Conservation (phyloP, 2,113 vertebrate genomes). For the Laticauda laticaudata region DNA sequence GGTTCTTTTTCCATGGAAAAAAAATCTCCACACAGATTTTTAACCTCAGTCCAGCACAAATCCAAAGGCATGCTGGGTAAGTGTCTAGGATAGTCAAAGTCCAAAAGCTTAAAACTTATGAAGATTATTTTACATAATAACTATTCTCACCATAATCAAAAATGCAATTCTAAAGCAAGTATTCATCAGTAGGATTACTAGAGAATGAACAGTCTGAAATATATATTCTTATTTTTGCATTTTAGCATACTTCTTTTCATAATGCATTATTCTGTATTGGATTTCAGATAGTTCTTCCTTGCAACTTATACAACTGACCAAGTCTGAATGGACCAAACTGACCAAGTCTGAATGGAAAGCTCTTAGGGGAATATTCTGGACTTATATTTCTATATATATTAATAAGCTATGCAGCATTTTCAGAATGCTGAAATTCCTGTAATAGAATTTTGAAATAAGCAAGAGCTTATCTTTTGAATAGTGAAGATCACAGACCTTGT, state of each 20-base stretch:
- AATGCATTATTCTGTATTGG: not conserved
- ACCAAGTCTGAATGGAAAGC: constrained; percentile 49
- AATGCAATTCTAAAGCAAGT: not conserved
- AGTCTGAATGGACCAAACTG: constrained; percentile 49
- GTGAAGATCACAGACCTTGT: constrained; percentile 48
- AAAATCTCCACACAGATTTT: not conserved
- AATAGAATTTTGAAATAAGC: constrained; percentile 57
- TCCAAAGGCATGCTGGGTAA: not conserved
- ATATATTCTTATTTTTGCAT: not conserved
- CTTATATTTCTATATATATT: constrained; percentile 58
- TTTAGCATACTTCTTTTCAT: not conserved
- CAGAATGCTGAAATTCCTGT: constrained; percentile 37
- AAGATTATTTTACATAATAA: not conserved
- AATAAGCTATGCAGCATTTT: constrained; percentile 52
- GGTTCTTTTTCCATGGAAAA: not conserved
- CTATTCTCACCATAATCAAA: not conserved
- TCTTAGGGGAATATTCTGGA: constrained; percentile 56
- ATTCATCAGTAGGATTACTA: not conserved
- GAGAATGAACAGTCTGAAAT: not conserved
- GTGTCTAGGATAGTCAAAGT: not conserved
- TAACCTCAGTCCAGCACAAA: not conserved
- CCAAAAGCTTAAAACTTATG: not conserved
- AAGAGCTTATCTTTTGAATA: constrained; percentile 57
- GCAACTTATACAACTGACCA: constrained; percentile 43
- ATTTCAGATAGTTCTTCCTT: constrained; percentile 33